Evolutionary conservation across 2,797 vertebrate genomes (phyloP), one percentile per base, ranked within the genome.

Genomic region (Lindbergichthys nudifrons): DNA sequence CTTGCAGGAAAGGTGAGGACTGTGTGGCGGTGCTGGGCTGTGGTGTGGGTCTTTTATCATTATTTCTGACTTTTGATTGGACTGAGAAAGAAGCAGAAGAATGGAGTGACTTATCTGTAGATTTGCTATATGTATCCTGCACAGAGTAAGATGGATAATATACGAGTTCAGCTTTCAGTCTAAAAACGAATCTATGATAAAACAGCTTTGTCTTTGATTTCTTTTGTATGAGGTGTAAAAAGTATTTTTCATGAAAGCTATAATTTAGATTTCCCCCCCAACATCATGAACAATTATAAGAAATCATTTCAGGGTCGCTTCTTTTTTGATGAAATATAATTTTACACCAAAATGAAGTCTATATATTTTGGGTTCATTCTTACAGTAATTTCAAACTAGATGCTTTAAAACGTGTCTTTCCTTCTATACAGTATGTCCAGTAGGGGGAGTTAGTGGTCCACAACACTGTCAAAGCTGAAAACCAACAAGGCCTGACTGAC

Each of bases 371-470:
- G n/a, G 9, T 45, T 84, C 69, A 48, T 75, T 84, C 69, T 52
- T 75, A 51, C 23, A 62, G 50, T 54, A 15, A 79, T 70, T 66
- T 71, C 58, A 69, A 60, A 71, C 61, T 21, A 41, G 52, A 66
- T 47, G 46, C 41, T 11, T 11, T 13, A 15, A 47, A 62, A 30
- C 6, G 4, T 10, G 39, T n/a, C 3, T 64, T 23, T 64, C 52
- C 51, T 66, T 9, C 11, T 21, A 11, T 1, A 26, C 26, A 26
- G 26, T 5, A 15, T 11, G 56, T 53, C 91, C 94, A 92, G 84
- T 80, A 95, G 95, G 94, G 93, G 95, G 94, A 87, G 92, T 80
- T 83, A 93, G 87, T 88, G 91, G 76, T 92, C 94, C 84, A 88
- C 83, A 90, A 10, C 76, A 84, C 16, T 16, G 6, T 21, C n/a